A percentile compares a stretch with the other conserved stretches of the same genome.
phyloP scores from a whole-genome alignment of 2,797 vertebrate species.

The Xenops minutus region DNA sequence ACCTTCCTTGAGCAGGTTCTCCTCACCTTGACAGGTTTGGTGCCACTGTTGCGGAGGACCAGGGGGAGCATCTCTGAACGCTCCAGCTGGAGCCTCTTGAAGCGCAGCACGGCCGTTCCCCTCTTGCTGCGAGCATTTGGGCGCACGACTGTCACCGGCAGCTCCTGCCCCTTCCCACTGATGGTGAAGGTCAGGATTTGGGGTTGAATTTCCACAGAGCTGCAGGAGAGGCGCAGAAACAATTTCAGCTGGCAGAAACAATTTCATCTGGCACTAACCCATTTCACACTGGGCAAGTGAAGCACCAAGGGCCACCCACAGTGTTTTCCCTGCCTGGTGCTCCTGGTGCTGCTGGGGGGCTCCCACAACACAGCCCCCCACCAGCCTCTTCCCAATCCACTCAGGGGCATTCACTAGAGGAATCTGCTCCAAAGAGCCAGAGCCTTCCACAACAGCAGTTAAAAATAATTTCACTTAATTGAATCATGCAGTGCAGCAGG shows the following conservation, averaged over 20 bases:
- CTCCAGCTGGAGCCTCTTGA: constrained; percentile 78
- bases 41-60: constrained; percentile 81
- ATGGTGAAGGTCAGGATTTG: constrained; percentile 81
- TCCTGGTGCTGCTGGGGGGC: neutral
- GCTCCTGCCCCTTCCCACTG: constrained; percentile 79
- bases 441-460: neutral
- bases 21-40: constrained; percentile 71
- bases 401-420: neutral
- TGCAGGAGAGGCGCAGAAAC: constrained; percentile 12
- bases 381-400: neutral
- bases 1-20: too few relatives aligned
- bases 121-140: constrained; percentile 65
- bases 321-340: neutral
- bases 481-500: neutral
- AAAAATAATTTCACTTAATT: neutral
- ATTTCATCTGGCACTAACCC: neutral
- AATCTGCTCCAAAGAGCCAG: neutral
- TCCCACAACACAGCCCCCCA: neutral
- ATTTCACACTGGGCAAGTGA: neutral
- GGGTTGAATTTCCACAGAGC: constrained; percentile 34
- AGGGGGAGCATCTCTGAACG: constrained; percentile 74
- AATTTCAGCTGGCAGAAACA: neutral
- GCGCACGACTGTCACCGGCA: constrained; percentile 81
- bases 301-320: neutral
- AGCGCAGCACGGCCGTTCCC: constrained; percentile 69